Base-by-base conservation (phyloP, 2,797 vertebrate genomes). In the Thripadectes ignobilis region DNA sequence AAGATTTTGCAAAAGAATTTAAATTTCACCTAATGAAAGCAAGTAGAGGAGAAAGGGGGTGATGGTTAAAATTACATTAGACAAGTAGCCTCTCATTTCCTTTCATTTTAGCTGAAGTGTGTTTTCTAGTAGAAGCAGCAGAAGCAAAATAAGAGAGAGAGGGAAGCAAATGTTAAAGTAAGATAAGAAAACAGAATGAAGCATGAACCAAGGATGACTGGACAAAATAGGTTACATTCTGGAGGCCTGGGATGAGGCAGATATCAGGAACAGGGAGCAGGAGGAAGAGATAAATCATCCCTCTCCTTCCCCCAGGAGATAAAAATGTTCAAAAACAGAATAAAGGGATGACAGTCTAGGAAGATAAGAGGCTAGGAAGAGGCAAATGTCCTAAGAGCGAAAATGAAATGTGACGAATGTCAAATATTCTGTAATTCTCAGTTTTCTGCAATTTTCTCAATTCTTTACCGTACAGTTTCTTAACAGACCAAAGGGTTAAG, bases 251-350 rank as follows among this genome's bases (percentile, higher is more conserved):
- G 54, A 74, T 89, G 54, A 89, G 45, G 75, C 48, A 92, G 86
- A 95, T 93, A 91, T 10, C 38, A 82, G 38, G 48, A 95, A 80
- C 4, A 61, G 49, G 22, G 65, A 93, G n/a, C 72, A 87, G 58
- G 71, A 93, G 95, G 95, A 97, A 95, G 88, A 88, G 46, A 92
- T 94, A 95, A 95, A 95, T 95, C 76, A 88, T 38, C 20, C 58
- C 39, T 62, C 34, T 80, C 22, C 36, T 85, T 80, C 79, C 68
- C 12, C n/a, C 23, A 62, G 62, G 41, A 57, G 61, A 93, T 39
- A 87, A 91, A 68, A 46, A 87, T 2, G 3, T 85, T 74, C 81
- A 73, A 88, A 94, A 96, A 85, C n/a, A 91, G 89, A 91, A 58
- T 39, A 68, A 80, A 95, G 85, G 59, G 41, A 80, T 68, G 54